These are phyloP conservation scores for Amphiura filiformis DNA, from an alignment of 35 echinoderm and acorn worm species.

Conservation along the genomic window DNA sequence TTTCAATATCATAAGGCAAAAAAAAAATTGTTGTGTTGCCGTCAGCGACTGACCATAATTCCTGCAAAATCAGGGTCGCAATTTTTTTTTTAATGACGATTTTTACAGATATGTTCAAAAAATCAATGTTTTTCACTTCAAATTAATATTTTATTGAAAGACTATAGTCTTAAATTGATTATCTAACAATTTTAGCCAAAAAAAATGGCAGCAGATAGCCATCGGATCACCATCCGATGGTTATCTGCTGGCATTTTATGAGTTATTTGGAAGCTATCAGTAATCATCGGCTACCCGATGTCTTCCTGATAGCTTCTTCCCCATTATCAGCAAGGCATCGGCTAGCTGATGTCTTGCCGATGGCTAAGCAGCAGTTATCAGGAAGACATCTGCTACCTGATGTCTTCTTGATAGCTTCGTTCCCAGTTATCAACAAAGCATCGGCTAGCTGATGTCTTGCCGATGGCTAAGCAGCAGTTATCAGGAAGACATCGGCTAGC, in stretches of 20 bases:
- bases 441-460: background rate
- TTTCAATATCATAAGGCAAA: too few species aligned
- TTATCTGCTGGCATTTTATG: background rate
- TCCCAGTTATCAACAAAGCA: background rate
- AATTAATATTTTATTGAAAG: too few species aligned
- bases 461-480: background rate
- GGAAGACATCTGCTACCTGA: background rate
- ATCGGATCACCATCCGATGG: conserved; percentile 6
- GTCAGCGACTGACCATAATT: too few species aligned
- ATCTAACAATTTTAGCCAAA: background rate
- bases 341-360: background rate
- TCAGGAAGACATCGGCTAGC: background rate
- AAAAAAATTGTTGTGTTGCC: too few species aligned
- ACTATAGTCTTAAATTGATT: too few species aligned
- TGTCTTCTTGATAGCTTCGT: background rate
- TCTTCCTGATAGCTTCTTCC: background rate
- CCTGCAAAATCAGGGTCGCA: too few species aligned
- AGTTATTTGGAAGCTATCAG: background rate
- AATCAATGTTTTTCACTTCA: too few species aligned
- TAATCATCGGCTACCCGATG: background rate
- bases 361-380: background rate
- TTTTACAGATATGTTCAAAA: too few species aligned
- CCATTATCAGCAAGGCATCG: background rate
- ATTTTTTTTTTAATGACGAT: too few species aligned
- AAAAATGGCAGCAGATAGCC: background rate